These are phyloP conservation scores for Lithophane socia DNA, from an alignment of 2,888 invertebrate genomes.

Conservation along the genomic window DNA sequence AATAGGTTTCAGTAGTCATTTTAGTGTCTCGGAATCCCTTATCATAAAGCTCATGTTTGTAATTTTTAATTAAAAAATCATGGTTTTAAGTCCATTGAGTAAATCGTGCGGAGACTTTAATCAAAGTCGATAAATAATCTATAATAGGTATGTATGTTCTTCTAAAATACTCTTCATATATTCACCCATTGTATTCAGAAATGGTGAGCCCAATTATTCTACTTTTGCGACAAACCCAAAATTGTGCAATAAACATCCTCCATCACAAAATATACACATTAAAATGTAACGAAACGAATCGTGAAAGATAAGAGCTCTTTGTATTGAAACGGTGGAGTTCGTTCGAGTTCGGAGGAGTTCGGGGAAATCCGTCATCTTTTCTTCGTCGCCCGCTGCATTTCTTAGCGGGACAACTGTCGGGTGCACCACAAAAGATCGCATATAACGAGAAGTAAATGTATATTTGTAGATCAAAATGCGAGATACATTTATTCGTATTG, in stretches of 20 bases:
- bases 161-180: too few species aligned
- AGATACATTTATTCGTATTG: conserved; percentile 45
- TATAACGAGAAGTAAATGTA: conserved; percentile 54
- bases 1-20: not conserved
- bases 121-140: not conserved
- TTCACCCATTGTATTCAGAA: conserved; percentile 7
- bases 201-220: not conserved
- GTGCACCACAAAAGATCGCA: conserved; percentile 55
- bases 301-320: conserved; percentile 74
- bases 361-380: conserved; percentile 69
- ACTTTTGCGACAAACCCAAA: conserved; percentile 36
- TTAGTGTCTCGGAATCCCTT: not conserved
- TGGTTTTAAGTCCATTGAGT: not conserved
- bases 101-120: not conserved
- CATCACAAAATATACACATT: conserved; percentile 65
- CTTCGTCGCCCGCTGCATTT: conserved; percentile 61
- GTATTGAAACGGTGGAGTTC: conserved; percentile 60
- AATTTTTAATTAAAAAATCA: not conserved
- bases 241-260: conserved; percentile 49
- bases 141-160: not conserved
- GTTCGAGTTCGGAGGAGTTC: conserved; percentile 44
- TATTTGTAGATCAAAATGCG: conserved; percentile 42
- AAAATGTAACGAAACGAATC: conserved; percentile 77
- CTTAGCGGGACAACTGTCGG: conserved; percentile 53
- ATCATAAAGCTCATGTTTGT: too few species aligned